Percentiles rank a stretch among this genome's conserved stretches.
Evolutionary conservation across 2,888 invertebrate species (phyloP).

Genomic region (Campopleginae sp.): DNA sequence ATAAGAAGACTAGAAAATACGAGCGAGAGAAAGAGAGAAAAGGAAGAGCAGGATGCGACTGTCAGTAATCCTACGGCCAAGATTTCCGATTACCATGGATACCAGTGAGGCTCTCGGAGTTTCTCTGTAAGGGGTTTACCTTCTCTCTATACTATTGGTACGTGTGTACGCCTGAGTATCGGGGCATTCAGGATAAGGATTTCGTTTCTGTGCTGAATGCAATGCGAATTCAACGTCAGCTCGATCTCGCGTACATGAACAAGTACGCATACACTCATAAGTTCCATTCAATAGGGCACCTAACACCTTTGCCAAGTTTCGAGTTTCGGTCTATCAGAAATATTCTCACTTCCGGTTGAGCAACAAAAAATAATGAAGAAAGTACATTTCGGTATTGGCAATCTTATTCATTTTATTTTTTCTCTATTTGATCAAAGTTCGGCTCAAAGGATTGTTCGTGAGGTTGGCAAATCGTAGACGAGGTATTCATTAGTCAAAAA

Average conservation of each 20-base stretch:
- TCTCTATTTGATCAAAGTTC: neutral
- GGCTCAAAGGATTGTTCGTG: neutral
- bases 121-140: conserved; percentile 50
- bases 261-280: conserved; percentile 31
- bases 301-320: conserved; percentile 51
- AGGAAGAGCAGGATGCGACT: conserved; percentile 41
- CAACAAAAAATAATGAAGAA: conserved; percentile 29
- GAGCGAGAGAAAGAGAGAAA: conserved; percentile 16
- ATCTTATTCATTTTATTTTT: neutral
- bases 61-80: conserved; percentile 65
- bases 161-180: conserved; percentile 43
- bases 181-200: conserved; percentile 62
- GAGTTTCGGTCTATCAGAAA: conserved; percentile 58
- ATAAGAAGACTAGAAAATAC: conserved; percentile 16
- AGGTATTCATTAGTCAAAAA: neutral
- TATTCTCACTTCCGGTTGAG: conserved; percentile 32
- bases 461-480: neutral
- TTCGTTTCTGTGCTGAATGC: conserved; percentile 38
- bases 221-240: conserved; percentile 55
- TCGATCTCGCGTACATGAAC: conserved; percentile 24
- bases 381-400: conserved; percentile 30
- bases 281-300: conserved; percentile 47
- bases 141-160: conserved; percentile 39
- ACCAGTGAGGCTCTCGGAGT: conserved; percentile 56
- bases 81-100: conserved; percentile 68